Percentiles rank a stretch among this genome's conserved stretches.
Evolutionary conservation across 1,140 invertebrate species (phyloP).

Genomic region (Sminthurides bifidus): DNA sequence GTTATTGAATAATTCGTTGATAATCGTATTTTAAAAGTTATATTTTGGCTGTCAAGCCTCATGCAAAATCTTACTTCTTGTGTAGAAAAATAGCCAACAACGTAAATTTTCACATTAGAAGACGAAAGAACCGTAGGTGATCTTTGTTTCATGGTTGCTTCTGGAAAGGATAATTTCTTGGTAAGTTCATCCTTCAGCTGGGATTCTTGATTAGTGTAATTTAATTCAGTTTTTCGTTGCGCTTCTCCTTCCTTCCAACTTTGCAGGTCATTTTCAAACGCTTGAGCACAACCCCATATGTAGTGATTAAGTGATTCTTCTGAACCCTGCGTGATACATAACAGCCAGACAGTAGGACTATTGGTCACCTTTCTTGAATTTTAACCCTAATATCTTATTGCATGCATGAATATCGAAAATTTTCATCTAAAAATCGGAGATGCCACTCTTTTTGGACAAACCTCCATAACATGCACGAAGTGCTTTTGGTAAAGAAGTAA

Average conservation of each 20-base stretch:
- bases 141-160: too few relatives aligned
- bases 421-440: not conserved
- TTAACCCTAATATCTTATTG: not conserved
- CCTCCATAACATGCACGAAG: slow-evolving; percentile 27
- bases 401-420: not conserved
- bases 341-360: not conserved
- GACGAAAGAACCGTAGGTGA: too few relatives aligned
- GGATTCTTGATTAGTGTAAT: too few relatives aligned
- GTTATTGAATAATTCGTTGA: too few relatives aligned
- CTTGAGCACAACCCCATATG: slow-evolving; percentile 6
- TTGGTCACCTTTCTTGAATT: not conserved
- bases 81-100: slow-evolving; percentile 16
- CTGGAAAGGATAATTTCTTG: too few relatives aligned
- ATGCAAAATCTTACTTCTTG: slow-evolving; percentile 11
- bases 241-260: slow-evolving; percentile 2
- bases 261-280: slow-evolving; percentile 7
- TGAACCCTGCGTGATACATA: slow-evolving; percentile 14
- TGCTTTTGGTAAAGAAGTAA: slow-evolving; percentile 21
- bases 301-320: slow-evolving; percentile 20
- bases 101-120: slow-evolving; percentile 3
- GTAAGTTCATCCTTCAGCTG: too few relatives aligned
- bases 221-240: not conserved
- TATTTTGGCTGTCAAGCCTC: too few relatives aligned
- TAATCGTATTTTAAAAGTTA: too few relatives aligned
- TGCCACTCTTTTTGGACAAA: not conserved